Evolutionary conservation across 1,140 invertebrate genomes (phyloP), one percentile per base, ranked within the genome.

Genomic region (Drosophila virilis): DNA sequence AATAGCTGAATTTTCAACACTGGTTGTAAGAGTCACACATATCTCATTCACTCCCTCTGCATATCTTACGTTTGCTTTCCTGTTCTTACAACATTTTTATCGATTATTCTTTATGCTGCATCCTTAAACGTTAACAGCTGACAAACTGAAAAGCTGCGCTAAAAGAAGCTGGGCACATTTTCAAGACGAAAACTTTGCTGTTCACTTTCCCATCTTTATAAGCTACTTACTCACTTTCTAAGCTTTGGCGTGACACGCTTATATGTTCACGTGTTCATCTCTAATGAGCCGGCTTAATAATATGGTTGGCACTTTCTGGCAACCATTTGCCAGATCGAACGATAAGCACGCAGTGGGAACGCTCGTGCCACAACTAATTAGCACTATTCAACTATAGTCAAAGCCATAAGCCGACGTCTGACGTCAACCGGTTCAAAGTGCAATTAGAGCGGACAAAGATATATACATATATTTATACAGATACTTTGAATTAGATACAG

Each of bases 281-380:
- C 70, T 55, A 86, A 13, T 28, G 6, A 17, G 22, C 9, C 13
- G 22, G n/a, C 35, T 40, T 59, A 28, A 28, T 35, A 40, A 48
- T 48, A 33, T 55, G 45, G 43, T 40, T 70, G 58, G 12, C 58
- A 58, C 8, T 22, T 40, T 37, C 9, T 37, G n/a, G 12, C 28
- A 45, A 17, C 7, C 22, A 32, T 37, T 51, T 52, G 15, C 48
- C 40, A 75, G 82, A 86, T 86, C 78, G 42, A 66, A 48, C 17
- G 82, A 86, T 86, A 88, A 85, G 78, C 82, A 86, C 83, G 82
- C 75, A 78, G 72, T 33, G 45, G 22, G 54, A 71, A 40, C 28
- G 43, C 40, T 50, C 66, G 54, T 80, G 81, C 83, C 82, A 78
- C 51, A 84, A 60, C 83, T 86, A 85, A 85, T 85, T 85, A 85